Evolutionary conservation across 2,113 vertebrate genomes (phyloP).

Genomic region (Etheostoma cragini): DNA sequence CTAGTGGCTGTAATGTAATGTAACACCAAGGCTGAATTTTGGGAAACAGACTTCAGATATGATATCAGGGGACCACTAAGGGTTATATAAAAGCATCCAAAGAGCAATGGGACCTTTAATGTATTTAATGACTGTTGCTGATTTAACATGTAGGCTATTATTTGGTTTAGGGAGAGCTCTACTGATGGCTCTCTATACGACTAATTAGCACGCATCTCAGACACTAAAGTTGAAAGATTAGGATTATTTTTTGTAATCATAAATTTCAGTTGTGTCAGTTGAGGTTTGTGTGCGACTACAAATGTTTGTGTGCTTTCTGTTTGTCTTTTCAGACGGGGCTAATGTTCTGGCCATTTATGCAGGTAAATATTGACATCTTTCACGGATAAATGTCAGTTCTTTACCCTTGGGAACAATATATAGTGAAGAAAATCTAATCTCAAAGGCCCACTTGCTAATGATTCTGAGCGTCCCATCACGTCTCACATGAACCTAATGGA

Average conservation of each 20-base stretch:
- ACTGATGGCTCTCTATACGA: too few species aligned
- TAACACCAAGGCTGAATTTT: too few species aligned
- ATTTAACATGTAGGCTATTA: background rate
- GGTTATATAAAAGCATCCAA: too few species aligned
- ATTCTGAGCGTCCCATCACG: background rate
- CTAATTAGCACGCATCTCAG: background rate
- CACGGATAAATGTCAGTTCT: background rate
- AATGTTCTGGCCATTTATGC: conserved; percentile 93
- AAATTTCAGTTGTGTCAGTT: background rate
- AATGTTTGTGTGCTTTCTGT: conserved; percentile 14
- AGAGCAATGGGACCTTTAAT: background rate
- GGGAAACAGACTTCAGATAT: too few species aligned
- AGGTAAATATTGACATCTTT: conserved; percentile 84
- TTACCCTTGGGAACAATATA: background rate
- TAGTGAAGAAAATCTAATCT: background rate
- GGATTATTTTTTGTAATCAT: background rate
- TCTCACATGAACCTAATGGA: background rate
- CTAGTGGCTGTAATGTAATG: too few species aligned
- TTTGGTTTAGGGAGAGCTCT: background rate
- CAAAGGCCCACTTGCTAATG: background rate
- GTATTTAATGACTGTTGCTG: background rate
- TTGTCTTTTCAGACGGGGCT: conserved; percentile 87
- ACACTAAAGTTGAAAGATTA: background rate
- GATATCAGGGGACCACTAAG: too few species aligned
- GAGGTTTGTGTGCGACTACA: background rate